Base-by-base conservation (phyloP, 2,797 vertebrate species). In the Eulemur rubriventer region DNA sequence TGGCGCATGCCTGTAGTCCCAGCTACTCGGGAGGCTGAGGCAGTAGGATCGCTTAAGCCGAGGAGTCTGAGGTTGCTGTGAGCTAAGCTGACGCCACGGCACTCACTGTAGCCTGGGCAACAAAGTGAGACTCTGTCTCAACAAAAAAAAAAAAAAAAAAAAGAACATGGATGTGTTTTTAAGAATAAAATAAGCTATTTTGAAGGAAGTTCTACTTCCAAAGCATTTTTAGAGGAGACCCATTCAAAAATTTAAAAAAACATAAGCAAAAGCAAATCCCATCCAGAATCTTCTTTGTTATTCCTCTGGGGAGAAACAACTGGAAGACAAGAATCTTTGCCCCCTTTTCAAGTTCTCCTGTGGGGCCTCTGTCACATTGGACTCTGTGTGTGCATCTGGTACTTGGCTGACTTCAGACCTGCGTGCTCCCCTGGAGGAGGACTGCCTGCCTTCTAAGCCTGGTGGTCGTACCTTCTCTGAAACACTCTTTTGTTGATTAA, bases 381-480 rank as follows among this genome's bases (percentile, higher is more conserved):
- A 43, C 33, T 55, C 7, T n/a, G 33, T 33, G 30, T 65, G 6
- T 18, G 33, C 30, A n/a, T 8, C 33, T 65, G 63, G 63, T 30
- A 1, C 0, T 6, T 5, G 20, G 9, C 50, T 17, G 52, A 83
- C 52, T 52, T 76, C 69, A 28, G 17, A 38, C 10, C 63, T 38
- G n/a, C 0, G 0, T 35, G 17, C 16, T 30, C 73, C 46, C 46
- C 13, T 3, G 10, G 9, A 72, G 33, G 17, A 48, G 33, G 3
- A 9, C 26, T 30, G 1, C 7, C 38, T 73, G 41, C 87, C 35
- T 17, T 65, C 63, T 35, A 28, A 22, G 55, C 26, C 38, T 0
- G 0, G 24, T 30, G 7, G 17, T 41, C 50, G 50, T 38, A 41
- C 52, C 55, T 78, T 72, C 14, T 79, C 46, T 79, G 33, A 63